Conservation (phyloP, 2,797 vertebrate genomes). For the Toxotes lorentzi region DNA sequence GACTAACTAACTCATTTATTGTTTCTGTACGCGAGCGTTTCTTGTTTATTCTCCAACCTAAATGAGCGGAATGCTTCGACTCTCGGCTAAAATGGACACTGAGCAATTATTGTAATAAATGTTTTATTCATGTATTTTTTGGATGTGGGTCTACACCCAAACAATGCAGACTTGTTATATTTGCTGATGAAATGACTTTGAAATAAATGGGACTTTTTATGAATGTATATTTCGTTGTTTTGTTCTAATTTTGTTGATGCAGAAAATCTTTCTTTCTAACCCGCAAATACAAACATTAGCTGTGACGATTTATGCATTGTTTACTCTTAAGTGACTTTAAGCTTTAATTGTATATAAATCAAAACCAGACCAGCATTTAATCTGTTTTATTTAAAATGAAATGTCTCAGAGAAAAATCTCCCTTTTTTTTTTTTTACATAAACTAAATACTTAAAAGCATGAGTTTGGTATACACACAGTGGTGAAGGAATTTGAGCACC, state of each 20-base stretch:
- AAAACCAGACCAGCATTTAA: conserved; percentile 6
- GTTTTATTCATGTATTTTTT: conserved; percentile 72
- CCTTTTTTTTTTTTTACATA: not conserved
- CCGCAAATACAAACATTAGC: conserved; percentile 24
- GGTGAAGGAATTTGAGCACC: not conserved
- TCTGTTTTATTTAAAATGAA: conserved; percentile 50
- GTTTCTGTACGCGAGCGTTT: conserved; percentile 49
- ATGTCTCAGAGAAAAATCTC: not conserved
- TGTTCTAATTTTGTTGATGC: conserved; percentile 36
- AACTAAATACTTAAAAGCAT: not conserved
- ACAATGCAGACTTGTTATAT: conserved; percentile 71
- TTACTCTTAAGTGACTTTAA: conserved; percentile 28
- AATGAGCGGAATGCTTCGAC: conserved; percentile 55
- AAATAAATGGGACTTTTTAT: conserved; percentile 81
- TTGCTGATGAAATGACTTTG: conserved; percentile 76
- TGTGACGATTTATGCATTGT: conserved; percentile 23
- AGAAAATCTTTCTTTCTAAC: conserved; percentile 22
- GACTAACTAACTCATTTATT: conserved; percentile 68
- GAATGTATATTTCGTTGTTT: conserved; percentile 56
- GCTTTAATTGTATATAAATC: conserved; percentile 47
- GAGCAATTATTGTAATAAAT: conserved; percentile 67
- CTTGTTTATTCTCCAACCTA: conserved; percentile 55
- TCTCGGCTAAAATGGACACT: conserved; percentile 49
- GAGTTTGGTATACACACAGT: not conserved
- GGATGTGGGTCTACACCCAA: conserved; percentile 27